Evolutionary conservation across 2,113 vertebrate genomes (phyloP), one percentile per base, ranked within the genome.

Genomic region (Gymnorhina tibicen): DNA sequence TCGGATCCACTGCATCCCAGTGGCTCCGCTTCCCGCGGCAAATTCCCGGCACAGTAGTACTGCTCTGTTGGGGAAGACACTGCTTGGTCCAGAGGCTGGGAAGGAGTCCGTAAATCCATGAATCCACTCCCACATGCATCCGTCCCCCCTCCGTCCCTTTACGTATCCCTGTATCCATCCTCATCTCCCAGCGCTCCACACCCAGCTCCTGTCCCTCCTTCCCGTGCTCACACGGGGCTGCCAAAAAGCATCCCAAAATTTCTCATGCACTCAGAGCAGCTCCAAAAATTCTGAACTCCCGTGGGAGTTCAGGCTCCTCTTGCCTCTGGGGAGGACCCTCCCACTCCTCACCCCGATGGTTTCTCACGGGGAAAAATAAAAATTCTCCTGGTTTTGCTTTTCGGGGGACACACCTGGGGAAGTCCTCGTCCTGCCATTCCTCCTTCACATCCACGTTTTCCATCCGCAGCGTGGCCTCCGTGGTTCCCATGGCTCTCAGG

Each of bases 371-470:
- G 33, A 32, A n/a, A 39, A 74, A 30, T 2, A 9, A 47, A 47
- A 64, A 44, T 24, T 23, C 9, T 47, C 44, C 17, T 19, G 27
- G 9, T 1, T 3, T 49, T 27, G 12, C 22, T 2, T 41, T 33
- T 27, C 2, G 6, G 47, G 37, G 55, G 47, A 86, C 85, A 4
- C 89, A 98, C 99, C 99, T 99, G 94, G 99, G 99, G 67, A 99
- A 99, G 68, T 98, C 98, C 55, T 99, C 98, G 1, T 99, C 99
- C 72, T 99, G 99, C 99, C 99, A 99, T 78, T 99, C 99, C 2
- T 99, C 99, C 93, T 99, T 99, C 79, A 99, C 99, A 5, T 99
- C 99, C 97, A 99, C 98, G 5, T 98, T 98, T 49, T 99, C 99
- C 99, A 99, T 99, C 82, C 98, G 92, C 84, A 99, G 93, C 5